Evolutionary conservation across 2,797 vertebrate genomes (phyloP).

Genomic region (Rhinichthys osculus): DNA sequence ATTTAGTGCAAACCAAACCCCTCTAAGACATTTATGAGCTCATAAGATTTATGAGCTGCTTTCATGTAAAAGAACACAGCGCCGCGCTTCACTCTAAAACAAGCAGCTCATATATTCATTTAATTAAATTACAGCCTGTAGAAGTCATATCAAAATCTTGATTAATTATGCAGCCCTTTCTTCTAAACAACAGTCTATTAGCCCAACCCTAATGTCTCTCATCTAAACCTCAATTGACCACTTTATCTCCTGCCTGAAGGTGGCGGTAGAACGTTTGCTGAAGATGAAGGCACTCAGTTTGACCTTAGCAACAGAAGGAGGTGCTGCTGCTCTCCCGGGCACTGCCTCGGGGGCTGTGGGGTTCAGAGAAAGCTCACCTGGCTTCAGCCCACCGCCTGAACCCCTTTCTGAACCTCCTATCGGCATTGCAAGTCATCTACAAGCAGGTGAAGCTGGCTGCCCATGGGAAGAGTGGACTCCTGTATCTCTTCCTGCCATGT

Average conservation of each 20-base stretch:
- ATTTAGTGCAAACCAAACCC: background rate
- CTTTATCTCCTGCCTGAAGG: conserved; percentile 72
- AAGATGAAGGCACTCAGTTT: conserved; percentile 88
- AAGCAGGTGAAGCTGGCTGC: conserved; percentile 75
- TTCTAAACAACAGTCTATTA: too few relatives aligned
- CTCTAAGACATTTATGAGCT: too few relatives aligned
- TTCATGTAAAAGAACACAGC: background rate
- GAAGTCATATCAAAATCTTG: background rate
- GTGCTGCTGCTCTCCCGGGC: conserved; percentile 32
- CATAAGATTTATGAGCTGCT: background rate
- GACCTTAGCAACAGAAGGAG: conserved; percentile 68
- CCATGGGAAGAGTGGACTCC: conserved; percentile 77
- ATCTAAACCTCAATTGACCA: background rate
- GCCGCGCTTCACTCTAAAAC: background rate
- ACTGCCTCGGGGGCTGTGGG: conserved; percentile 57
- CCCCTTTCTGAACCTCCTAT: conserved; percentile 76
- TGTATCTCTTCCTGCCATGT: conserved; percentile 84
- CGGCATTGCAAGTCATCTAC: conserved; percentile 81
- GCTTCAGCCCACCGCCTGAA: conserved; percentile 84
- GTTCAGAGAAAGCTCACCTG: conserved; percentile 78
- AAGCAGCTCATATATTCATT: background rate
- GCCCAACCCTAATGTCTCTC: background rate
- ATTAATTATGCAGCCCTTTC: background rate
- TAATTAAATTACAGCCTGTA: too few relatives aligned
- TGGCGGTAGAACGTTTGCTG: conserved; percentile 90